Percentiles rank a stretch among this genome's conserved stretches.
phyloP scores from a whole-genome alignment of 2,113 vertebrate species.

The Thomomys bottae region DNA sequence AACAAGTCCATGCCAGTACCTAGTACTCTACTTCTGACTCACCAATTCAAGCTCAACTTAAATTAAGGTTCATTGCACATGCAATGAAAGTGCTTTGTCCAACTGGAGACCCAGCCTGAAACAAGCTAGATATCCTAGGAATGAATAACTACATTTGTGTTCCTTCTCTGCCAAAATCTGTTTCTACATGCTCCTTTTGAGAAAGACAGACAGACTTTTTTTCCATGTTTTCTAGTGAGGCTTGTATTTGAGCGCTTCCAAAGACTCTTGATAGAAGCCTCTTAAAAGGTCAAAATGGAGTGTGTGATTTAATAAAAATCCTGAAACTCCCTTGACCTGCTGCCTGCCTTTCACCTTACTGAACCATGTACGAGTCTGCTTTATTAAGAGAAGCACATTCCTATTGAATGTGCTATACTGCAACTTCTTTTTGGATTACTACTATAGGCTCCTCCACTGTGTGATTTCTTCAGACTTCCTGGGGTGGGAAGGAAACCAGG shows the following conservation, averaged over 20 bases:
- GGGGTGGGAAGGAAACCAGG: background rate
- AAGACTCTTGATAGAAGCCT: background rate
- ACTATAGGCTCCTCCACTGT: background rate
- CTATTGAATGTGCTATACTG: rapidly evolving
- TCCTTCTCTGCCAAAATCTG: background rate
- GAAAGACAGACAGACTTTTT: background rate
- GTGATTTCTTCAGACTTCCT: background rate
- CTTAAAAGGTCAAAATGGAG: background rate
- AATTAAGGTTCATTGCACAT: background rate
- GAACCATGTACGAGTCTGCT: rapidly evolving
- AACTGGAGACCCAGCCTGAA: background rate
- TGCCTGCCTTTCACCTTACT: rapidly evolving
- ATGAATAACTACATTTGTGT: background rate
- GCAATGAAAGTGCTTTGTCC: background rate
- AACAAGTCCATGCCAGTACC: background rate
- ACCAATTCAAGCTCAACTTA: background rate
- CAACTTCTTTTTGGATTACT: background rate
- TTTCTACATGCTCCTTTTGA: background rate
- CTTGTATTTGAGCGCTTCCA: background rate
- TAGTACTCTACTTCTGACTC: background rate
- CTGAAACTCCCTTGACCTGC: rapidly evolving
- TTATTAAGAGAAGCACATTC: background rate
- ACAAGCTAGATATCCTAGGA: rapidly evolving
- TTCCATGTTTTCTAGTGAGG: background rate
- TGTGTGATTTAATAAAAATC: background rate